Percentiles rank a stretch among this genome's conserved stretches.
Evolutionary conservation across 2,797 vertebrate genomes (phyloP).

Genomic region (Jordanella pulchra): DNA sequence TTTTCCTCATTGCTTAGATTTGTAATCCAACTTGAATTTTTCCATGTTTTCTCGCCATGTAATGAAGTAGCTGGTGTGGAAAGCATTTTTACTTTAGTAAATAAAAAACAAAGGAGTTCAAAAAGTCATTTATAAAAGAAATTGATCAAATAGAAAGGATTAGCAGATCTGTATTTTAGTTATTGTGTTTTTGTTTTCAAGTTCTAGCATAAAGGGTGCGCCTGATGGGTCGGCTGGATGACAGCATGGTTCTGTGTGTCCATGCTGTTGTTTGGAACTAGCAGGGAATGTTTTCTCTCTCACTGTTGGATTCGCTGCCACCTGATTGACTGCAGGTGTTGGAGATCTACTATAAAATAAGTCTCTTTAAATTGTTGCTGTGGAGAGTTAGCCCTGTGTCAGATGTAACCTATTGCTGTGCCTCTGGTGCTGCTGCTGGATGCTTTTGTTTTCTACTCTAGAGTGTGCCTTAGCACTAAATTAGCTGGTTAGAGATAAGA

Average conservation of each 20-base stretch:
- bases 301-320: conserved; percentile 22
- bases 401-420: conserved; percentile 38
- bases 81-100: too few relatives aligned
- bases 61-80: too few relatives aligned
- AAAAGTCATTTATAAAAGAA: background rate
- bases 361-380: conserved; percentile 44
- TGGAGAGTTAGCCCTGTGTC: conserved; percentile 22
- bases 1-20: background rate
- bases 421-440: conserved; percentile 28
- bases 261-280: conserved; percentile 7
- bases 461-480: conserved; percentile 55
- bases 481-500: conserved; percentile 53
- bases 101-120: too few relatives aligned
- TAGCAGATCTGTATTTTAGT: background rate
- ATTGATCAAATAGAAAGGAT: background rate
- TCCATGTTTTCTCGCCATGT: background rate
- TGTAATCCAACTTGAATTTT: background rate
- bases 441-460: conserved; percentile 57
- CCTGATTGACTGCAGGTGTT: conserved; percentile 10
- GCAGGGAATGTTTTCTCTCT: conserved; percentile 23
- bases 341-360: conserved; percentile 23
- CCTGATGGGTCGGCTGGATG: background rate
- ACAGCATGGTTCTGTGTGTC: background rate
- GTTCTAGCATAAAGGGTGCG: background rate
- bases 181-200: background rate